Conservation (phyloP, 2,888 invertebrate species). For the Cerastis leucographa region DNA sequence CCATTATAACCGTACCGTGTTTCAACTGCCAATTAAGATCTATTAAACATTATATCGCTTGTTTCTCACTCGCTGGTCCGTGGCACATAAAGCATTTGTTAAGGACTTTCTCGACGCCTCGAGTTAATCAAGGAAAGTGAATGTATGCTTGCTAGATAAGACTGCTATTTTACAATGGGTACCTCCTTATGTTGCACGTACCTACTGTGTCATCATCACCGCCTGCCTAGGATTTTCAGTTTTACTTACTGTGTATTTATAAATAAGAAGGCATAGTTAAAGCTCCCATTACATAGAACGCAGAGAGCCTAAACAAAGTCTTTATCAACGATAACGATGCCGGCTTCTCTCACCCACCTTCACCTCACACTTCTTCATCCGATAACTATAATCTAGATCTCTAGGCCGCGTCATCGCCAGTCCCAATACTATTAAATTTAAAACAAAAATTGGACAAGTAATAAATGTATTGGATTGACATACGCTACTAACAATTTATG, state of each 20-base stretch:
- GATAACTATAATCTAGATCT: too few species aligned
- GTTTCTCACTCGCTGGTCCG: conserved; percentile 78
- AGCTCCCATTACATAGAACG: neutral
- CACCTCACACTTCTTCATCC: too few species aligned
- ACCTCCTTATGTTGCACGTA: neutral
- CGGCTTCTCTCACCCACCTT: too few species aligned
- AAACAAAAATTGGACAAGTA: neutral
- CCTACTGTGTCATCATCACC: neutral
- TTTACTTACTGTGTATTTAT: neutral
- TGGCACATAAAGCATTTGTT: conserved; percentile 83
- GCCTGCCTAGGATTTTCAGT: neutral
- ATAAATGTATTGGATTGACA: neutral
- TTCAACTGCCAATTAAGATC: conserved; percentile 84
- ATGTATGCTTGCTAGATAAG: conserved; percentile 37
- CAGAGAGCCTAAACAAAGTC: neutral
- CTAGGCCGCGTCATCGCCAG: too few species aligned
- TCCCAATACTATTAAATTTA: too few species aligned
- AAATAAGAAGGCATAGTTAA: too few species aligned
- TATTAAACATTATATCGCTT: conserved; percentile 82
- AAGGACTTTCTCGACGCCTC: conserved; percentile 80
- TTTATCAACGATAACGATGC: neutral
- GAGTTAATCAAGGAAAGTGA: conserved; percentile 71
- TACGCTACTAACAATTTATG: neutral
- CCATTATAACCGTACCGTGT: conserved; percentile 61
- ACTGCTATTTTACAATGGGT: neutral